Percentiles rank a stretch among this genome's conserved stretches.
These are phyloP conservation scores for Nothocercus julius DNA, from an alignment of 2,113 vertebrate genomes.

Conservation along the genomic window DNA sequence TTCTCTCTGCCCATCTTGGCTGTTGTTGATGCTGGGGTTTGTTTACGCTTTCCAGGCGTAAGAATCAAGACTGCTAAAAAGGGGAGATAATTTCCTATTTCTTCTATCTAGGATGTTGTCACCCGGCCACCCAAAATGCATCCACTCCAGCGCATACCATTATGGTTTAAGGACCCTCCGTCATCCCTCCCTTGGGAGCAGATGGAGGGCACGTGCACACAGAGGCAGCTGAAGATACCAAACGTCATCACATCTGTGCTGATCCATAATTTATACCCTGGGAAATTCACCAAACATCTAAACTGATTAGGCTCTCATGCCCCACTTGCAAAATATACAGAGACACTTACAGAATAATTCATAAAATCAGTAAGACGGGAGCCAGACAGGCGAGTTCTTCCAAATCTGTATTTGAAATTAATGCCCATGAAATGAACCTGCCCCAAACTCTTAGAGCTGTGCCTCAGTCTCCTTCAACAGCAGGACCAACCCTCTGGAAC, in stretches of 20 bases:
- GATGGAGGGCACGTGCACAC: not conserved
- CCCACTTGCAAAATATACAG: not conserved
- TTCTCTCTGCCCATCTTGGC: not conserved
- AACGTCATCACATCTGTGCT: not conserved
- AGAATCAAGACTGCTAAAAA: not conserved
- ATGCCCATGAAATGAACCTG: not conserved
- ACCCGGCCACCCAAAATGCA: not conserved
- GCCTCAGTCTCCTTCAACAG: no score
- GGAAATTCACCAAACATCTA: conserved; percentile 25
- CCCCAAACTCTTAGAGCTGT: not conserved
- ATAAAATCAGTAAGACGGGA: not conserved
- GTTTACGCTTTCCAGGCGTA: not conserved
- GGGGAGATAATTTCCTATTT: not conserved
- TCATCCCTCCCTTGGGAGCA: not conserved
- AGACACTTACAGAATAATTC: not conserved
- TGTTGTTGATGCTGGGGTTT: not conserved
- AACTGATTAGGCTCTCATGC: not conserved
- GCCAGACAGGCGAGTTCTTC: accelerated
- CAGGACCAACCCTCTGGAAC: not conserved
- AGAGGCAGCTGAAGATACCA: not conserved
- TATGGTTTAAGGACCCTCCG: not conserved
- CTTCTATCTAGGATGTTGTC: conserved; percentile 35
- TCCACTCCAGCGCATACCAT: conserved; percentile 33
- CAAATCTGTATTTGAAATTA: not conserved
- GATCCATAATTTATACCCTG: not conserved